Evolutionary conservation across 2,888 invertebrate genomes (phyloP).

Genomic region (Carterocephalus palaemon): DNA sequence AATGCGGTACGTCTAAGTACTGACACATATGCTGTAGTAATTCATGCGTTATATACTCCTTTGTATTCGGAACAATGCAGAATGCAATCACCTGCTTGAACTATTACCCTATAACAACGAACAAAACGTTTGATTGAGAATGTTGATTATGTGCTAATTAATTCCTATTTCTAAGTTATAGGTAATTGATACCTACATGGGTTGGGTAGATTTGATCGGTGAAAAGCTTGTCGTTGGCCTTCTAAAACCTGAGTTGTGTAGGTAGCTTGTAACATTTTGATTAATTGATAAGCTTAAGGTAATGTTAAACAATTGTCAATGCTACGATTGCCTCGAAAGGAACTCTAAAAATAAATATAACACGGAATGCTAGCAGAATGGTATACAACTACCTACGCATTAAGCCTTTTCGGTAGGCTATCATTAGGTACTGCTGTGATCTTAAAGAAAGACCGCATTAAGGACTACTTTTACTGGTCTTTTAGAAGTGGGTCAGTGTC

Average conservation of each 20-base stretch:
- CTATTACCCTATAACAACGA: not conserved
- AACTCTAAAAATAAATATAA: too few species aligned
- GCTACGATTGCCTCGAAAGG: too few species aligned
- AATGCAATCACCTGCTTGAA: constrained; percentile 23
- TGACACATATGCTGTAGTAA: too few species aligned
- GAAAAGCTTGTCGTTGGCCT: not conserved
- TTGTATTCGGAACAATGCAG: constrained; percentile 22
- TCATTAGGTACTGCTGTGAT: constrained; percentile 27
- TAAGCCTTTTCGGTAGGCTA: constrained; percentile 5
- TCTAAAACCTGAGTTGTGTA: not conserved
- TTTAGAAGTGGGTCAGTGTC: constrained; percentile 70
- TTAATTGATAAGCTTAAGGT: constrained; percentile 5
- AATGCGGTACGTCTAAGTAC: constrained; percentile 35
- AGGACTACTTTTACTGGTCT: constrained; percentile 49
- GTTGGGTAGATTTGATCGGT: constrained; percentile 1
- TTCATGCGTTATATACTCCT: constrained; percentile 21
- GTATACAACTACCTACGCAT: too few species aligned
- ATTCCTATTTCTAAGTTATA: too few species aligned
- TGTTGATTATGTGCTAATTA: too few species aligned
- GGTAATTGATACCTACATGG: too few species aligned
- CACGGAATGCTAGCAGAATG: too few species aligned
- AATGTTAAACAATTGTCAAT: not conserved
- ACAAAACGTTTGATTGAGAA: not conserved
- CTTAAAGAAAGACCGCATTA: constrained; percentile 50
- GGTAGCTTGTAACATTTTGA: constrained; percentile 1